Evolutionary conservation across 2,113 vertebrate genomes (phyloP).

Genomic region (Cyphomyrus discorhynchus): DNA sequence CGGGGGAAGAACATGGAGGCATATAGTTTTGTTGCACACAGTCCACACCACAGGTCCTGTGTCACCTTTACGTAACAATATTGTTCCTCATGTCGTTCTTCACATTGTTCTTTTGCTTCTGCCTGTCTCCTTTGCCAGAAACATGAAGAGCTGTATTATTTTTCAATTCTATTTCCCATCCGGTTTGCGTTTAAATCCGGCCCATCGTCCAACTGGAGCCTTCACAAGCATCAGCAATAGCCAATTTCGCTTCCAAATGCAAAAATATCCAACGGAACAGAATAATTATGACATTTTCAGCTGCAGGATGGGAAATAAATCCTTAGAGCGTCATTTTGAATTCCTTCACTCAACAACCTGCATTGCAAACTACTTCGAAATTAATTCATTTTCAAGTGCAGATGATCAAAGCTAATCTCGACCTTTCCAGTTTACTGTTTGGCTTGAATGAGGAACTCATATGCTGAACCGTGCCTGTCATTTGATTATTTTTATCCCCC

Average conservation of each 20-base stretch:
- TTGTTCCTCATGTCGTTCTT: not conserved
- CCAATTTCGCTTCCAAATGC: not conserved
- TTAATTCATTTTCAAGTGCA: conserved; percentile 7
- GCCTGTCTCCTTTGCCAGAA: not conserved
- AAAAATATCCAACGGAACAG: not conserved
- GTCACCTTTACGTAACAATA: not conserved
- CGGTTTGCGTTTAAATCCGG: not conserved
- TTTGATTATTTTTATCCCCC: not conserved
- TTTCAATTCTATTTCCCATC: not conserved
- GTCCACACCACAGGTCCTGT: not conserved
- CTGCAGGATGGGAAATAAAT: not conserved
- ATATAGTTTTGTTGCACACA: not conserved
- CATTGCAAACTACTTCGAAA: not conserved
- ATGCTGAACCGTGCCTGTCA: not conserved
- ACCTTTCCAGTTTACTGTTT: not conserved
- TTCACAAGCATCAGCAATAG: not conserved
- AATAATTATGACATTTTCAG: conserved; percentile 6
- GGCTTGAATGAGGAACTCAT: not conserved
- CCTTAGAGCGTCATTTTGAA: not conserved
- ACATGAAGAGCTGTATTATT: not conserved
- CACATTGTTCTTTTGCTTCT: not conserved
- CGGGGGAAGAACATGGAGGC: not conserved
- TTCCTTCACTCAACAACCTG: not conserved
- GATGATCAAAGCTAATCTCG: conserved; percentile 10
- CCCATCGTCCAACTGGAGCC: not conserved